These are phyloP conservation scores for Xestia c-nigrum DNA, from an alignment of 2,888 invertebrate genomes.

Conservation along the genomic window DNA sequence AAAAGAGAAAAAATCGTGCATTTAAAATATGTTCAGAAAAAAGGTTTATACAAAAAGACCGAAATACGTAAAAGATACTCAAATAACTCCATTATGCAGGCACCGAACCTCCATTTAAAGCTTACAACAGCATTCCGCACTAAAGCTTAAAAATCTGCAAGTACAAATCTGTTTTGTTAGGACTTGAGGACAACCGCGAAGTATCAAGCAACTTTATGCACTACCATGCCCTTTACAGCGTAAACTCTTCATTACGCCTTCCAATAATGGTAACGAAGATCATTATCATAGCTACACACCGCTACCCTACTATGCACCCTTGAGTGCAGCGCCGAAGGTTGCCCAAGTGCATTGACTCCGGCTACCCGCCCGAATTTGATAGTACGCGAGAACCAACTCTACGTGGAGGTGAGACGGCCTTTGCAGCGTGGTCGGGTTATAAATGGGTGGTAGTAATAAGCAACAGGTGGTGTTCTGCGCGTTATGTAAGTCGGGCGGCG, in stretches of 20 bases:
- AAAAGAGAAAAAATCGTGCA: not conserved
- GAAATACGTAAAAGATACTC: conserved; percentile 16
- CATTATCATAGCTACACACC: conserved; percentile 83
- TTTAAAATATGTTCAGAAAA: not conserved
- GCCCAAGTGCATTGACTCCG: conserved; percentile 87
- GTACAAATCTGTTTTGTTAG: conserved; percentile 57
- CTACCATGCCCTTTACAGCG: conserved; percentile 59
- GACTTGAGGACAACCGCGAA: conserved; percentile 51
- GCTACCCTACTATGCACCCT: conserved; percentile 87
- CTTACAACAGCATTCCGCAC: conserved; percentile 53
- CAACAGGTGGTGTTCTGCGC: conserved; percentile 88
- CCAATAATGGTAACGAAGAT: conserved; percentile 85
- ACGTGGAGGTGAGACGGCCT: conserved; percentile 68
- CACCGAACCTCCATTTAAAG: conserved; percentile 33
- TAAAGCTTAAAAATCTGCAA: conserved; percentile 58
- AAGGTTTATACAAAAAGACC: conserved; percentile 2
- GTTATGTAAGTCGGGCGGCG: conserved; percentile 87
- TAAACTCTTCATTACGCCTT: conserved; percentile 71
- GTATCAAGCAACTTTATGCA: conserved; percentile 59
- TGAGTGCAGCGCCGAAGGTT: conserved; percentile 89
- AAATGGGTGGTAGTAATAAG: conserved; percentile 85
- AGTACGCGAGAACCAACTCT: conserved; percentile 53
- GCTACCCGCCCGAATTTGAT: conserved; percentile 78
- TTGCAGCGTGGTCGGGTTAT: conserved; percentile 78
- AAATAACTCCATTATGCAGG: conserved; percentile 48